A percentile compares a stretch with the other conserved stretches of the same genome.
Evolutionary conservation across 2,797 vertebrate species (phyloP).

Genomic region (Triplophysa bombifrons): DNA sequence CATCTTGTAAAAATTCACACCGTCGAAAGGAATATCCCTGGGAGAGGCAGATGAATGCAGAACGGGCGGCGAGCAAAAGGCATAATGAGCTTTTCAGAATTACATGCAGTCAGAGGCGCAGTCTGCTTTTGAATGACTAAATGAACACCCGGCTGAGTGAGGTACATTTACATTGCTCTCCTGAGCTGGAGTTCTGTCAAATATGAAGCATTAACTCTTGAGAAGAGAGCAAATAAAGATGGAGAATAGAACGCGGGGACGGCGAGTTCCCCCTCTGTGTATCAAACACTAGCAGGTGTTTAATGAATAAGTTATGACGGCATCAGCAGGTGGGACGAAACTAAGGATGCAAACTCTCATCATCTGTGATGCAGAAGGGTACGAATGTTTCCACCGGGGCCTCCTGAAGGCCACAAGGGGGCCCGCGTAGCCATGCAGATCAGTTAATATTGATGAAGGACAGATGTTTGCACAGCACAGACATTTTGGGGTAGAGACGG

Average conservation of each 20-base stretch:
- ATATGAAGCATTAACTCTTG: conserved; percentile 29
- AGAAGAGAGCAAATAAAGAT: conserved; percentile 28
- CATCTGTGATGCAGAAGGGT: conserved; percentile 4
- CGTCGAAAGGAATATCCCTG: conserved; percentile 37
- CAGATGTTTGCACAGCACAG: conserved; percentile 54
- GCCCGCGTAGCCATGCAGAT: conserved; percentile 36
- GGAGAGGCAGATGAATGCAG: conserved; percentile 40
- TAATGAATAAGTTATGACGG: conserved; percentile 67
- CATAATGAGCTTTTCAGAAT: conserved; percentile 55
- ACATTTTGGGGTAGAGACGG: conserved; percentile 1
- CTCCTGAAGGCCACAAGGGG: conserved; percentile 45
- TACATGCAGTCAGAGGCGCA: conserved; percentile 46
- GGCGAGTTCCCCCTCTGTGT: conserved; percentile 20
- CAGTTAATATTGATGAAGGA: conserved; percentile 69
- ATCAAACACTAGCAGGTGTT: conserved; percentile 62
- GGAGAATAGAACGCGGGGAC: conserved; percentile 1
- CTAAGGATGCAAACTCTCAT: conserved; percentile 43
- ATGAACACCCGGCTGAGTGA: conserved; percentile 36
- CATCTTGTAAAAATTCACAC: conserved; percentile 34
- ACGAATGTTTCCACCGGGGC: conserved; percentile 24
- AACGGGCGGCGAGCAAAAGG: conserved; percentile 24
- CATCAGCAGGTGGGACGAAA: conserved; percentile 36
- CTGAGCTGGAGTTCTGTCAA: conserved; percentile 16
- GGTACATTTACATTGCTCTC: conserved; percentile 41
- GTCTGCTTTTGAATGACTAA: conserved; percentile 46